These are phyloP conservation scores for Cygnus atratus DNA, from an alignment of 2,113 vertebrate species.

Conservation along the genomic window DNA sequence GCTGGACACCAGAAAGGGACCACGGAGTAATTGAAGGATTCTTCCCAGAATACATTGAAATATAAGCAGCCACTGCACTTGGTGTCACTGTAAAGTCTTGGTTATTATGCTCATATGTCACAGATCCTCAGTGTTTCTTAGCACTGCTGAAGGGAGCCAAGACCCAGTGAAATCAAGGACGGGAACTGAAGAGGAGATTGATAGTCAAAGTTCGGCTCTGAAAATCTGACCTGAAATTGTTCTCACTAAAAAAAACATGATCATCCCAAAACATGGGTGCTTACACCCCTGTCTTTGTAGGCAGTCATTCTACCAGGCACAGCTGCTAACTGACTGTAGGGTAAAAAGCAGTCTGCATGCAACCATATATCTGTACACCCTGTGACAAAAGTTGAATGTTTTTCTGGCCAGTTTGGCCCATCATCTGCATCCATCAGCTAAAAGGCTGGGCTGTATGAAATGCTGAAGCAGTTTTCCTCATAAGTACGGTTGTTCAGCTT, in stretches of 20 bases:
- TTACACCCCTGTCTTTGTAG: not conserved
- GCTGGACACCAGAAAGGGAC: not conserved
- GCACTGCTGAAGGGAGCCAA: not conserved
- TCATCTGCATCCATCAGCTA: fast-evolving
- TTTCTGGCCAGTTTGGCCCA: not conserved
- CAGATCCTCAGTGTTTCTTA: not conserved
- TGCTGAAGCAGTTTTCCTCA: not conserved
- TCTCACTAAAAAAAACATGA: not conserved
- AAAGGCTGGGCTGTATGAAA: not conserved
- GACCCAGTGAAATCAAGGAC: not conserved
- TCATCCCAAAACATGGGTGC: not conserved
- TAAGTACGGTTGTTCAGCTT: not conserved
- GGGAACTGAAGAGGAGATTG: not conserved
- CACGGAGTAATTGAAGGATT: not conserved
- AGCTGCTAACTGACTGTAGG: not conserved
- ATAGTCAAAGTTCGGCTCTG: not conserved
- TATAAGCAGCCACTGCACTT: too few relatives aligned
- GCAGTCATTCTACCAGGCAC: not conserved
- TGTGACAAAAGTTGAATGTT: not conserved
- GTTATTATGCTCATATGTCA: not conserved
- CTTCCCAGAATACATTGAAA: not conserved
- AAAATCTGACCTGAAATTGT: not conserved
- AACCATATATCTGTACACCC: not conserved
- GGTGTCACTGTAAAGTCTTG: not conserved
- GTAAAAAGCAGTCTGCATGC: not conserved